Base-by-base conservation (phyloP, 2,113 vertebrate genomes). In the Sinocyclocheilus anshuiensis region DNA sequence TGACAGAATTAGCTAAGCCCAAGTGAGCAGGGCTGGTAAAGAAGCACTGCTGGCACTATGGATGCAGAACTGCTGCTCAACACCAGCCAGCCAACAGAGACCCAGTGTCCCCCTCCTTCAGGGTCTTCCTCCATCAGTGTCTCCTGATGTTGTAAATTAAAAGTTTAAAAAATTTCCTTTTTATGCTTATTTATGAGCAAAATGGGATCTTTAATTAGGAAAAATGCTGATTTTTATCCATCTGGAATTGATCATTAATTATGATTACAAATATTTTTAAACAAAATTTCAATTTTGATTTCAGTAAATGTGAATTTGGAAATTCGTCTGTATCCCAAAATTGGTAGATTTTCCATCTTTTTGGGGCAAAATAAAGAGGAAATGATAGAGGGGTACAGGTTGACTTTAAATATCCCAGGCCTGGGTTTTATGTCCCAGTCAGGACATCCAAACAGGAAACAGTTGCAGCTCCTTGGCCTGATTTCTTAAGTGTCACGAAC, bases 1-100 rank as follows among this genome's bases (percentile, higher is more conserved):
- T 94, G 95, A 95, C 94, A 94, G 89, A 93, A 95, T 95, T 95
- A 95, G 93, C 94, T 91, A 93, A 94, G 94, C 93, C 91, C 92
- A 91, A 89, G 90, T 94, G 94, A 95, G 90, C 93, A 94, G 89
- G 90, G 88, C 92, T 93, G 92, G 93, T 95, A 90, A 90, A 86
- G 67, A 90, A 89, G 90, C 92, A 90, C 93, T 93, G 93, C 93
- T 93, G 91, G 92, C 93, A 76, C 86, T 91, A 91, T 92, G 89
- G 90, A 89, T 90, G 91, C 91, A 89, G 83, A 86, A 92, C 92
- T 92, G 76, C 86, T 81, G 83, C 55, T 91, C 92, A 92, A 92
- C 92, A 93, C 92, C 92, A 92, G 92, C 67, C 81, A 72, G 53
- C 77, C 20, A 79, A 59, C 11, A 16, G 29, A 33, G 18, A 67